Evolutionary conservation across 2,888 invertebrate species (phyloP), one percentile per base, ranked within the genome.

Genomic region (Andrena flavipes): DNA sequence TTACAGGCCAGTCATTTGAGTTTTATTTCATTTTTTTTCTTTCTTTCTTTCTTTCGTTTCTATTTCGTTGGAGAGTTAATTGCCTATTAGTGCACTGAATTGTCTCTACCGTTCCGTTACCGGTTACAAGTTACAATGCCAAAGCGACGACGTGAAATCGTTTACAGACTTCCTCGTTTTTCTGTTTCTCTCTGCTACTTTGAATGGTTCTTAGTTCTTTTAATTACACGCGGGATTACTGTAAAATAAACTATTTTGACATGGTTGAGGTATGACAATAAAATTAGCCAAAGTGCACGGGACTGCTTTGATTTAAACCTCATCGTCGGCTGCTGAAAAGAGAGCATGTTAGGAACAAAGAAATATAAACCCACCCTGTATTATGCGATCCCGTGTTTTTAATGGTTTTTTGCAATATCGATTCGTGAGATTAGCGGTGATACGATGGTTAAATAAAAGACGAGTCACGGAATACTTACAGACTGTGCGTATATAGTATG

Each of bases 181-280:
- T 67, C 65, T 33, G 67, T 54, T 51, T 64, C 63, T 68, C 29
- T 54, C 48, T 67, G 54, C 60, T 26, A 20, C 16, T 51, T 2
- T 23, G 20, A 65, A 49, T 20, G n/a, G n/a, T 26, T 30, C 20
- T 64, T 13, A 7, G 23, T 73, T 80, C 48, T 56, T 75, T 49
- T 33, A 48, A 51, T 59, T 49, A 26, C 42, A 51, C 30, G 20
- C 59, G 49, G 35, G 48, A 33, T 48, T 81, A 74, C 20, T 68
- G 82, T 65, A 48, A 70, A 67, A 59, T 42, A 48, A 65, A 70
- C 3, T 82, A 72, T 77, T 80, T 83, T 70, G 35, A 87, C 64
- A 70, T 71, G 76, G 64, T 82, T 73, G 78, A 87, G 80, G 64
- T 79, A 83, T 76, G 88, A 87, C 87, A 87, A 87, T 87, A 87